A percentile compares a stretch with the other conserved stretches of the same genome.
phyloP scores from a whole-genome alignment of 2,797 vertebrate genomes.

The Gallinago stenura region DNA sequence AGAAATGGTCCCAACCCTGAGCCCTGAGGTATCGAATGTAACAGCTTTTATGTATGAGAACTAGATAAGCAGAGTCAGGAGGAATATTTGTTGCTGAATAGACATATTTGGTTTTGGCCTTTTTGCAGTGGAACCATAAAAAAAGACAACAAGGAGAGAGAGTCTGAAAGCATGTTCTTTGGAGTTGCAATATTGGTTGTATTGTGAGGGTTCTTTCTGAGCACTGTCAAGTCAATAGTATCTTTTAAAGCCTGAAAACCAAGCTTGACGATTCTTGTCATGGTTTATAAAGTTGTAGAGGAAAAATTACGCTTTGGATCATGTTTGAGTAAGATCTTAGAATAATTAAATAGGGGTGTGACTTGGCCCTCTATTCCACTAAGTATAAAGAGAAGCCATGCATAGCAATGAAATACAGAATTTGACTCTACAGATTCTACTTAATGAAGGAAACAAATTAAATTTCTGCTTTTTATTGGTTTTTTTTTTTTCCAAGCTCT shows the following conservation, averaged over 20 bases:
- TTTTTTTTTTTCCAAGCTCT: neutral
- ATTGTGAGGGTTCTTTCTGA: constrained; percentile 35
- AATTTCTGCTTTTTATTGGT: neutral
- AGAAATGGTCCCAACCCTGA: too few species aligned
- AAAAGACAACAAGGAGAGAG: constrained; percentile 28
- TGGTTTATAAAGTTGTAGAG: neutral
- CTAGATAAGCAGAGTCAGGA: constrained; percentile 31
- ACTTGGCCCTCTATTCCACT: neutral
- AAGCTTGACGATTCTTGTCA: neutral
- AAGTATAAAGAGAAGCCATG: neutral
- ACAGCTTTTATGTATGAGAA: neutral
- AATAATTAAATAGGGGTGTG: neutral
- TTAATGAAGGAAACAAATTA: neutral
- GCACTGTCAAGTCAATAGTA: neutral
- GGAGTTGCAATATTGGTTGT: constrained; percentile 4
- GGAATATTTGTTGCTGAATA: neutral
- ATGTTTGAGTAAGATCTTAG: neutral
- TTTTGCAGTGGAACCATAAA: constrained; percentile 36
- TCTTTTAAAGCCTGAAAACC: constrained; percentile 5
- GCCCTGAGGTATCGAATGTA: neutral
- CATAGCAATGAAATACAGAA: neutral
- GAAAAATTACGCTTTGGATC: constrained; percentile 32
- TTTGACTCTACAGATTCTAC: neutral
- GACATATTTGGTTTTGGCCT: constrained; percentile 4
- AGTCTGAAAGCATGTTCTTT: constrained; percentile 48